Evolutionary conservation across 2,797 vertebrate species (phyloP), one percentile per base, ranked within the genome.

Genomic region (Eleutherodactylus coqui): DNA sequence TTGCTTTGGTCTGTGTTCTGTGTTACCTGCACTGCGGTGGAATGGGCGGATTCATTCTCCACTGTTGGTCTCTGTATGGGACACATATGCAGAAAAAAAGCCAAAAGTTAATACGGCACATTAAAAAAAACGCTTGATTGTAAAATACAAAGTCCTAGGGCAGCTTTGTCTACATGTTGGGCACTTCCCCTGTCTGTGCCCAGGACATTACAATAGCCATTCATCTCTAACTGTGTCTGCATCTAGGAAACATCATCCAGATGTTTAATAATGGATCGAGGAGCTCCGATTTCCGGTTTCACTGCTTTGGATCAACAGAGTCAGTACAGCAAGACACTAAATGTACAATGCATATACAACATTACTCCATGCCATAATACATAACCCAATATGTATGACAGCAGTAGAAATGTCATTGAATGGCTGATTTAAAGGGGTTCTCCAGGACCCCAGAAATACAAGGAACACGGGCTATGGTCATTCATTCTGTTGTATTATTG

Each of bases 201-300:
- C 32, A 62, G 17, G 32, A 34, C 21, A 13, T 64, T 51, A 49
- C 49, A 81, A 49, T 69, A 53, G 24, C 70, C 45, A 76, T 85
- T 67, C 32, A 53, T 24, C 88, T 87, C 88, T 86, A 78, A 49
- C 47, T 88, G 79, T 87, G 43, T 83, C 82, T n/a, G 17, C 81
- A 88, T 86, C 86, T 58, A 77, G 62, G 79, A 82, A 82, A 86
- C 85, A 13, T 67, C 73, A 82, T 69, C 60, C 60, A 77, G 81
- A 60, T 78, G 45, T 36, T 84, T 83, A 87, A 87, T 87, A 79
- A 87, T 79, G 75, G 64, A 87, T 83, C 11, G 9, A 19, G 47
- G 10, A n/a, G 34, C 75, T 70, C 53, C 13, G 3, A 10, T 78
- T 81, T 87, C 86, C 58, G 17, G 81, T 87, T 87, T 78, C 80